phyloP scores from a whole-genome alignment of 2,888 invertebrate species.

The Acronicta aceris region DNA sequence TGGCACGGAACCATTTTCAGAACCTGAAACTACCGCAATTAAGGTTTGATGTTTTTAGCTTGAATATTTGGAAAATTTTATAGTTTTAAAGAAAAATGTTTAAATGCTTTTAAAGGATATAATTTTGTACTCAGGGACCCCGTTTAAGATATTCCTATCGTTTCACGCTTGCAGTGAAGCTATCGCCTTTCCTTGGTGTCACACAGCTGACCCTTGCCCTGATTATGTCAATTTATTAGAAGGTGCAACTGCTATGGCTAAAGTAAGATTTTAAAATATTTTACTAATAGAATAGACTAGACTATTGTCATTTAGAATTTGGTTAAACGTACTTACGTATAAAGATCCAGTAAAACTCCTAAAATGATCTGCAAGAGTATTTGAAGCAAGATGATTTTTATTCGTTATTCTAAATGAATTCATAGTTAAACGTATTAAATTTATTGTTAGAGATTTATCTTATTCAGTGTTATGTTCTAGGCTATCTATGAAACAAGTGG shows the following conservation, averaged over 20 bases:
- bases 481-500: constrained; percentile 80
- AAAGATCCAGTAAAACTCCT: no score
- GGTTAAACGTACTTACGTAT: no score
- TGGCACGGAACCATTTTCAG: constrained; percentile 78
- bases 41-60: constrained; percentile 67
- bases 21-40: constrained; percentile 79
- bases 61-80: background rate
- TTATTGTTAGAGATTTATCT: background rate
- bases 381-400: background rate
- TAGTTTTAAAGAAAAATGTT: background rate
- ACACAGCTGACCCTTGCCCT: constrained; percentile 76
- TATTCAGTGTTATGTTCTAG: constrained; percentile 60
- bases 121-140: constrained; percentile 79
- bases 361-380: background rate
- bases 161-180: constrained; percentile 82
- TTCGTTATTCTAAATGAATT: no score
- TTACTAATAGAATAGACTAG: no score
- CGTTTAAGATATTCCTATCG: constrained; percentile 82
- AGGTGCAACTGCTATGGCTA: constrained; percentile 81
- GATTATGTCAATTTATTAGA: constrained; percentile 82
- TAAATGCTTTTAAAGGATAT: constrained; percentile 73
- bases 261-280: constrained; percentile 63
- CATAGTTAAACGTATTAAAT: no score
- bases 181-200: constrained; percentile 84
- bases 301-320: no score